These are phyloP conservation scores for Apantesis nais DNA, from an alignment of 2,888 invertebrate genomes.

Conservation along the genomic window DNA sequence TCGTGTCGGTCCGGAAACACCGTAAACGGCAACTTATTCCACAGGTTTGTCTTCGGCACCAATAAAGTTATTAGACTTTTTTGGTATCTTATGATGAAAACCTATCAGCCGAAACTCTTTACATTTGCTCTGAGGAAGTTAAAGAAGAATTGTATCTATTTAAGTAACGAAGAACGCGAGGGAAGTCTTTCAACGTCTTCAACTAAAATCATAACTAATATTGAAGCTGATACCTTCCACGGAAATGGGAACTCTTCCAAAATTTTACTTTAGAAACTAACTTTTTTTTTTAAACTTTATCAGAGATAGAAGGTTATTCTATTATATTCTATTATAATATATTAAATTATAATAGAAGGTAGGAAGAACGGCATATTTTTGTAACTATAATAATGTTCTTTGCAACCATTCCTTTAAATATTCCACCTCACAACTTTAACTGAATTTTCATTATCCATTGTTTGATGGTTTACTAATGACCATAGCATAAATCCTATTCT, in stretches of 20 bases:
- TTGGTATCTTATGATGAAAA: constrained; percentile 3
- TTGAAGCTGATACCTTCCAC: neutral
- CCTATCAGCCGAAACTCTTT: neutral
- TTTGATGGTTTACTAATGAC: too few species aligned
- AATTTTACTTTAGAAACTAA: neutral
- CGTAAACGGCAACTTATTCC: too few species aligned
- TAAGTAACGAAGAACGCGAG: neutral
- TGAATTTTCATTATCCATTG: too few species aligned
- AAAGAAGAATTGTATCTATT: neutral
- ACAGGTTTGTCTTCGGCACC: neutral
- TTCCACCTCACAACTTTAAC: too few species aligned
- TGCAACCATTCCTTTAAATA: neutral
- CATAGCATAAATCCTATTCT: too few species aligned
- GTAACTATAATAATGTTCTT: neutral
- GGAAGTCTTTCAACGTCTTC: neutral
- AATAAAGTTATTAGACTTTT: constrained; percentile 11
- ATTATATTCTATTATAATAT: too few species aligned
- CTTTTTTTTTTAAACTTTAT: neutral
- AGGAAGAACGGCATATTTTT: neutral
- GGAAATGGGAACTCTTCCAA: neutral
- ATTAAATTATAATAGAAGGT: neutral
- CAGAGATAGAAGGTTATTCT: neutral
- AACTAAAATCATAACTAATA: neutral
- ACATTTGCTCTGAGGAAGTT: neutral
- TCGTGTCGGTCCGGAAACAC: too few species aligned